Conservation (phyloP, 2,888 invertebrate species). For the Gymnosoma rotundatum region DNA sequence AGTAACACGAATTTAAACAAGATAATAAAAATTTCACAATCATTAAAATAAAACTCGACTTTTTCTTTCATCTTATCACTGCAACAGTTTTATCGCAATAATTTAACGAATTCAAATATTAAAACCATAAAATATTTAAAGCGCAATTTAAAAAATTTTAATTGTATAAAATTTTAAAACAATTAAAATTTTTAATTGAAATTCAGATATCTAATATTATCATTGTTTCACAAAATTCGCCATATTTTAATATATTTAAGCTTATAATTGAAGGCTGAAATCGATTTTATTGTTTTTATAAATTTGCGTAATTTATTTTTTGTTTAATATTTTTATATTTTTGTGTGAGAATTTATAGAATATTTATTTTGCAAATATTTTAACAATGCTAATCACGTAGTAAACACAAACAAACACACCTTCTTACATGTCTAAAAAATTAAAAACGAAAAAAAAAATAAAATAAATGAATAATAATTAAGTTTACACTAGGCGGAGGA, state of each 20-base stretch:
- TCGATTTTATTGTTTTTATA: conserved; percentile 18
- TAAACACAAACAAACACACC: conserved; percentile 35
- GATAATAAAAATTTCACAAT: background rate
- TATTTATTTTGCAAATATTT: conserved; percentile 21
- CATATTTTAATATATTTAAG: background rate
- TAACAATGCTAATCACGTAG: conserved; percentile 42
- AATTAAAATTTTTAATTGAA: conserved; percentile 1
- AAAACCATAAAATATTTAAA: too few relatives aligned
- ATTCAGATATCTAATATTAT: conserved; percentile 25
- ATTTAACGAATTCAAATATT: too few relatives aligned
- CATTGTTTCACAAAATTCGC: background rate
- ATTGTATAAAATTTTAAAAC: background rate
- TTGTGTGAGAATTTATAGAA: conserved; percentile 1
- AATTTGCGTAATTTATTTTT: conserved; percentile 4
- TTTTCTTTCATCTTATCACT: background rate
- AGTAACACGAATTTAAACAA: conserved; percentile 2
- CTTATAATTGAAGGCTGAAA: conserved; percentile 13
- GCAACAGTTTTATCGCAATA: too few relatives aligned
- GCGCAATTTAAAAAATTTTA: too few relatives aligned
- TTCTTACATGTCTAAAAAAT: conserved; percentile 8
- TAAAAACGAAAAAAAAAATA: background rate
- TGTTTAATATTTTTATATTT: background rate
- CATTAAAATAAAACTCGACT: background rate
- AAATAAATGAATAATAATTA: background rate
- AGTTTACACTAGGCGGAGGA: background rate